Evolutionary conservation across 2,113 vertebrate genomes (phyloP), one percentile per base, ranked within the genome.

Genomic region (Amphiprion percula): DNA sequence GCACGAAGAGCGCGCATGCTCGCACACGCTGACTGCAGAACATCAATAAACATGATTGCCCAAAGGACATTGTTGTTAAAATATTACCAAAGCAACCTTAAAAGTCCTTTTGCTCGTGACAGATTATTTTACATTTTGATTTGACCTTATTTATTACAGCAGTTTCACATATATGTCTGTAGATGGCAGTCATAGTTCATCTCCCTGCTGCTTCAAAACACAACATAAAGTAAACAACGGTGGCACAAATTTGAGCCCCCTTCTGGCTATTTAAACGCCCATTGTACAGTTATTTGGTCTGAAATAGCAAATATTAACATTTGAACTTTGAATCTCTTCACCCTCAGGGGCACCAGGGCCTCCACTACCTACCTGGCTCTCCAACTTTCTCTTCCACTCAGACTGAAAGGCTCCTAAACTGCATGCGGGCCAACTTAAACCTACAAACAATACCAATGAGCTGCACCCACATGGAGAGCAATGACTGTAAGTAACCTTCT

Each of bases 111-210:
- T 65, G 5, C 1, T 33, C 26, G 8, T 33, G 10, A 14, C 10
- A 10, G 14, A 1, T 55, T 3, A 10, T 64, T 41, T 60, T 3
- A 59, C 4, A 21, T 30, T 54, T 37, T 17, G 24, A n/a, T 16
- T 55, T 12, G 59, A 23, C 10, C 17, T 23, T 17, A 2, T n/a
- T 26, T 28, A 49, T 46, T 21, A 5, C 3, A 17, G 54, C 33
- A 86, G 46, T 82, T 67, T 14, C 62, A 59, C 59, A 58, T 41
- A 33, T 5, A 19, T 67, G 73, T 68, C 87, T 88, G 79, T 37
- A 90, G 91, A 41, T 80, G 89, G 91, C 91, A 84, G 77, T 68
- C 52, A 67, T 4, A 46, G 62, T 11, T 63, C 78, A 84, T 47
- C 39, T n/a, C 4, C 52, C 6, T 12, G 5, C 30, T 30, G 14